Base-by-base conservation (phyloP, 2,113 vertebrate species). In the Nycticebus coucang region DNA sequence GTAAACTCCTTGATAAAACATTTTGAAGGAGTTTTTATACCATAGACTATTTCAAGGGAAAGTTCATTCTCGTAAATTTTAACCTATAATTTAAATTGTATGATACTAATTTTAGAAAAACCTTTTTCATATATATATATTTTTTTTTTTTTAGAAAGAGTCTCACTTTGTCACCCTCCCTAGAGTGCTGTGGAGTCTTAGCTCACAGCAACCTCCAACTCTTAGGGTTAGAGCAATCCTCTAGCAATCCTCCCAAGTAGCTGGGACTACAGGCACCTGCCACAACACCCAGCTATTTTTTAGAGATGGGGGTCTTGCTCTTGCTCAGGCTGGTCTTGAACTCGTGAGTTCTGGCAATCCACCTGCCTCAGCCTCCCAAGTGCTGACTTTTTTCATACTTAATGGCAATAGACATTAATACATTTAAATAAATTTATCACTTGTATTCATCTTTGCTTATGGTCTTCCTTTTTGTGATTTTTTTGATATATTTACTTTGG, bases 1-100 rank as follows among this genome's bases (percentile, higher is more conserved):
- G 22, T 87, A 41, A 55, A 35, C n/a, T 87, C 87, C 21, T 87
- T 90, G 64, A 82, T 69, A 94, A 87, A 87, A 91, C 69, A 88
- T 91, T 84, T 66, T 28, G 22, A 26, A 68, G 50, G 53, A 21
- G 4, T 83, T 50, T 71, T 83, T 83, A 13, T 81, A 37, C 37
- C 26, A n/a, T 35, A 41, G 21, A 88, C 66, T 87, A 84, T 53
- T 84, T 94, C 26, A 88, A 79, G 24, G 15, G 7, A 91, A 93
- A 87, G 4, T 87, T 87, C 13, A 26, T 62, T 90, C 77, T 66
- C 18, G 78, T 68, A 69, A 45, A 22, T 82, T 71, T 95, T 66
- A 92, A 74, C 71, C 37, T 62, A 86, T 14, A 87, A 45, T 68
- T 90, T 94, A 69, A 92, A 8, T 59, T 89, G 0, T 50, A 66